A percentile compares a stretch with the other conserved stretches of the same genome.
Evolutionary conservation across 2,113 vertebrate genomes (phyloP).

Genomic region (Amia ocellicauda): DNA sequence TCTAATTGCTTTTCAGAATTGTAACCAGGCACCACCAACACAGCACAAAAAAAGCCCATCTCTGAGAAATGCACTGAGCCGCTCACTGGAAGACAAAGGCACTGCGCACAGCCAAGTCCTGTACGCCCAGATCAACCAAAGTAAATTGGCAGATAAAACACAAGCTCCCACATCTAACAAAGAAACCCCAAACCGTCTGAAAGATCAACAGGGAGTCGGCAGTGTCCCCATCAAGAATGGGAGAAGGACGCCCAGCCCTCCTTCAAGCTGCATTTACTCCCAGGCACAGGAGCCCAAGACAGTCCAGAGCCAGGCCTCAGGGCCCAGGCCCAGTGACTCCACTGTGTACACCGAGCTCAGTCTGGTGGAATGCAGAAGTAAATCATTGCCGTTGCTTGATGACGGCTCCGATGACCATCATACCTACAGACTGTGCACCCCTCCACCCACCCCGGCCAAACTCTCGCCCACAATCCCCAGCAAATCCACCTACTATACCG

Average conservation of each 20-base stretch:
- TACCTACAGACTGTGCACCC: slow-evolving; percentile 28
- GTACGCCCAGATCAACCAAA: slow-evolving; percentile 60
- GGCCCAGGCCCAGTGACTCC: not conserved
- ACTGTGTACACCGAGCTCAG: slow-evolving; percentile 50
- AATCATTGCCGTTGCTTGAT: slow-evolving; percentile 45
- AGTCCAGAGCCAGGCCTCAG: not conserved
- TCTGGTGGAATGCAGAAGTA: slow-evolving; percentile 39
- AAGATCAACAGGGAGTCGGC: not conserved
- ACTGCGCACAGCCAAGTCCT: slow-evolving; percentile 21
- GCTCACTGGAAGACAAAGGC: slow-evolving; percentile 21
- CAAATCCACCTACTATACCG: slow-evolving; percentile 8
- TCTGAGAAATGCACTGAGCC: not conserved
- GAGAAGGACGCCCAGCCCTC: slow-evolving; percentile 3
- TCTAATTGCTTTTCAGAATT: slow-evolving; percentile 19
- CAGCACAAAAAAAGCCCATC: slow-evolving; percentile 51
- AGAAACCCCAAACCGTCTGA: slow-evolving; percentile 4
- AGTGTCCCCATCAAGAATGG: slow-evolving; percentile 2
- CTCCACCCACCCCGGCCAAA: slow-evolving; percentile 34
- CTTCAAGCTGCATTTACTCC: slow-evolving; percentile 10
- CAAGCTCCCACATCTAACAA: slow-evolving; percentile 22
- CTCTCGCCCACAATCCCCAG: slow-evolving; percentile 43
- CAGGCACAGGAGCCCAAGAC: slow-evolving; percentile 8
- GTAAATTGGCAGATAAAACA: slow-evolving; percentile 12
- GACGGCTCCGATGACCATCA: slow-evolving; percentile 18
- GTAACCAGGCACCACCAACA: slow-evolving; percentile 46